Percentiles rank a stretch among this genome's conserved stretches.
Evolutionary conservation across 1,140 invertebrate genomes (phyloP).

Genomic region (Cecropterus lyciades): DNA sequence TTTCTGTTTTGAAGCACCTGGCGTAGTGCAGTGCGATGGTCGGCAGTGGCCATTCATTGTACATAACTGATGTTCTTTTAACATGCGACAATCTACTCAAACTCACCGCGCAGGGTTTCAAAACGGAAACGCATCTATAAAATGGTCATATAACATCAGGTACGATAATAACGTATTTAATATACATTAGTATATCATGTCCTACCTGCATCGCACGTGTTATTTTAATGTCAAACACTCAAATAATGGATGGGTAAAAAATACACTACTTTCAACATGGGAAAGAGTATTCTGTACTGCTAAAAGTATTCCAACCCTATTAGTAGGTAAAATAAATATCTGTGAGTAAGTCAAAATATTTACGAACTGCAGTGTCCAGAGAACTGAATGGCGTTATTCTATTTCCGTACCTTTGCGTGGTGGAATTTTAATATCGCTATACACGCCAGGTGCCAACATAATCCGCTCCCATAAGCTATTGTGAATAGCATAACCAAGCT

Average conservation of each 20-base stretch:
- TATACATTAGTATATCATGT: too few species aligned
- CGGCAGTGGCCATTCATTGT: conserved; percentile 1
- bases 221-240: too few species aligned
- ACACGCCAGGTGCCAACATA: not conserved
- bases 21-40: not conserved
- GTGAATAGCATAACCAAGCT: not conserved
- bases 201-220: too few species aligned
- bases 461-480: not conserved
- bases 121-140: too few species aligned
- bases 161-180: too few species aligned
- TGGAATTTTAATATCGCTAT: not conserved
- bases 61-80: conserved; percentile 4
- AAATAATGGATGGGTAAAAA: too few species aligned
- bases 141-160: too few species aligned
- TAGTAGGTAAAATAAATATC: not conserved
- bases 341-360: too few species aligned
- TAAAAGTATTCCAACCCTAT: too few species aligned
- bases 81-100: conserved; percentile 1
- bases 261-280: too few species aligned
- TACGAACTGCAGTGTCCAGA: not conserved
- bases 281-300: too few species aligned
- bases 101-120: not conserved
- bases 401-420: not conserved
- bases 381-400: not conserved
- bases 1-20: not conserved